Evolutionary conservation across 1,140 invertebrate genomes (phyloP).

Genomic region (Paracyclopina nana): DNA sequence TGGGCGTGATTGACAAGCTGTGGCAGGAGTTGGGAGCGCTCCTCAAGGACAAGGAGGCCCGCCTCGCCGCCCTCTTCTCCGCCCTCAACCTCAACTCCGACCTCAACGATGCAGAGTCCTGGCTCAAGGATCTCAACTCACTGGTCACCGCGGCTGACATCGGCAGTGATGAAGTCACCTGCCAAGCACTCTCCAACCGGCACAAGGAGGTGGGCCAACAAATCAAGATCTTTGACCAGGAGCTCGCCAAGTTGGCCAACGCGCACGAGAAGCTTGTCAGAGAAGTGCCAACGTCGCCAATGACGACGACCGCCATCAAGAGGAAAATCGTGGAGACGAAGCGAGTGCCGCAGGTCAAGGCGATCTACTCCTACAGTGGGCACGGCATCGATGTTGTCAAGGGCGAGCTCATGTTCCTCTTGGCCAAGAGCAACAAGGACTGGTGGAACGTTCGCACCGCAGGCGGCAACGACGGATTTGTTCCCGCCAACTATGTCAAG

Average conservation of each 20-base stretch:
- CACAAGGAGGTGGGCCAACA: slow-evolving; percentile 76
- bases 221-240: slow-evolving; percentile 64
- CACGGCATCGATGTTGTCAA: slow-evolving; percentile 83
- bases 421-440: slow-evolving; percentile 86
- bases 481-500: slow-evolving; percentile 88
- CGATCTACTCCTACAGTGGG: slow-evolving; percentile 70
- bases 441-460: slow-evolving; percentile 94
- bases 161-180: slow-evolving; percentile 69
- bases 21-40: slow-evolving; percentile 68
- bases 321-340: slow-evolving; percentile 64
- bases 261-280: slow-evolving; percentile 57
- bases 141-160: slow-evolving; percentile 68
- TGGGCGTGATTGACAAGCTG: slow-evolving; percentile 56
- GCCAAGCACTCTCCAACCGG: slow-evolving; percentile 57
- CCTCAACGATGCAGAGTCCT: slow-evolving; percentile 91
- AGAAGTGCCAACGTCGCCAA: slow-evolving; percentile 35
- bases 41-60: slow-evolving; percentile 44
- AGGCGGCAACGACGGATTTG: slow-evolving; percentile 81
- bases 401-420: slow-evolving; percentile 74
- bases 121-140: slow-evolving; percentile 81
- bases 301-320: slow-evolving; percentile 38
- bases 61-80: slow-evolving; percentile 1
- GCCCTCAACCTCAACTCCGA: slow-evolving; percentile 68
- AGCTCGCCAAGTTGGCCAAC: slow-evolving; percentile 48
- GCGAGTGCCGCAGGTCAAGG: slow-evolving; percentile 44